These are phyloP conservation scores for Magallana gigas DNA, from an alignment of 1,140 invertebrate species.

Conservation along the genomic window DNA sequence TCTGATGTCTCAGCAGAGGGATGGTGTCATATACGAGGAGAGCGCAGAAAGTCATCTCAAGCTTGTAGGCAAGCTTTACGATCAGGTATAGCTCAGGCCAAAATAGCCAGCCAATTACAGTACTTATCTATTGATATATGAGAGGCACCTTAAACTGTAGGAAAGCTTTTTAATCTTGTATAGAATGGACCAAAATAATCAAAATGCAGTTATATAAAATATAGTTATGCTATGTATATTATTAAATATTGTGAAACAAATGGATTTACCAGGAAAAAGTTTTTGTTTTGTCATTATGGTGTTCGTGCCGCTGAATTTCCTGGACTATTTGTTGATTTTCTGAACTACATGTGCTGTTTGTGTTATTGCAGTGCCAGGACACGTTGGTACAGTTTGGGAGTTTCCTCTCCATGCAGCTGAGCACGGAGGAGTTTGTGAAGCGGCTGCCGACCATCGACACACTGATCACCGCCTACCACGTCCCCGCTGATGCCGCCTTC, in stretches of 20 bases:
- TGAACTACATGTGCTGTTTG: too few species aligned
- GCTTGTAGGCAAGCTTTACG: constrained; percentile 83
- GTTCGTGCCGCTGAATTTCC: too few species aligned
- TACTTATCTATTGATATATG: not conserved
- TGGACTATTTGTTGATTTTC: too few species aligned
- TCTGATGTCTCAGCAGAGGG: constrained; percentile 97
- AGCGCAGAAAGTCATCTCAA: constrained; percentile 88
- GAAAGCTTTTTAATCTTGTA: not conserved
- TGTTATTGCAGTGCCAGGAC: constrained; percentile 92
- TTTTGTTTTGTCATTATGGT: too few species aligned
- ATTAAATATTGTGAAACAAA: too few species aligned
- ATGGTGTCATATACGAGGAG: constrained; percentile 89
- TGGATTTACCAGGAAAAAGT: too few species aligned
- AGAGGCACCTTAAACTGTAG: not conserved
- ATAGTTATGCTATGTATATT: too few species aligned
- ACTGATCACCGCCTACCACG: constrained; percentile 94
- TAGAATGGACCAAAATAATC: not conserved
- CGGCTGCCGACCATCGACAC: constrained; percentile 92
- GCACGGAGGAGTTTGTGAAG: constrained; percentile 95
- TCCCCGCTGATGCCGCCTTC: constrained; percentile 97
- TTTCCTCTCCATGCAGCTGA: constrained; percentile 94
- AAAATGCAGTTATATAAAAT: not conserved
- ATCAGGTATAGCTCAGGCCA: constrained; percentile 77
- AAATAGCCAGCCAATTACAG: not conserved
- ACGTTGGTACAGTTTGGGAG: constrained; percentile 98